These are phyloP conservation scores for Lithodes maja DNA, from an alignment of 2,888 invertebrate genomes.

Conservation along the genomic window DNA sequence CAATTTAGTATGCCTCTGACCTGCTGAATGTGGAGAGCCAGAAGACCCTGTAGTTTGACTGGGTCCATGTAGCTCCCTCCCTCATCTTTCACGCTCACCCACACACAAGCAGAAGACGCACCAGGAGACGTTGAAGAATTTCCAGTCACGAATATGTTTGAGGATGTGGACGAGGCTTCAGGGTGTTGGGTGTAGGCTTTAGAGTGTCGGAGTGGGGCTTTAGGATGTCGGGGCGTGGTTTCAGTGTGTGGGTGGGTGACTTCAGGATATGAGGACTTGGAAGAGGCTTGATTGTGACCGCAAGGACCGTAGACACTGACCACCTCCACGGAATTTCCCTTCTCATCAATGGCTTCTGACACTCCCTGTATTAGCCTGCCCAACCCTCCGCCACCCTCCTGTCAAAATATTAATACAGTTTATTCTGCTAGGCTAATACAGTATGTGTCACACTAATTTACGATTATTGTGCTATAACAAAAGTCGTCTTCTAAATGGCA, in stretches of 20 bases:
- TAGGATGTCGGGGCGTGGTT: background rate
- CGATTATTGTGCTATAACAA: too few species aligned
- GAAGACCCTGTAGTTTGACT: constrained; percentile 36
- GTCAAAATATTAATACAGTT: background rate
- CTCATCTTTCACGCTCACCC: constrained; percentile 39
- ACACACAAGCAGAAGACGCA: constrained; percentile 33
- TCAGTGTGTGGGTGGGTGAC: background rate
- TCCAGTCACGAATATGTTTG: background rate
- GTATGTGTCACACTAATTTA: too few species aligned
- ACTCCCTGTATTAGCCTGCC: constrained; percentile 24
- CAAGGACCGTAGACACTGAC: constrained; percentile 39
- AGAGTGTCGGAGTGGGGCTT: background rate
- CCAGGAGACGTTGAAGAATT: background rate
- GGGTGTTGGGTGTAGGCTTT: background rate
- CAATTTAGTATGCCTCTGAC: background rate
- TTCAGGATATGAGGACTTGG: background rate
- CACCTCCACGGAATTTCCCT: constrained; percentile 16
- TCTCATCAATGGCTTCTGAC: background rate
- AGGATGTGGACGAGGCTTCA: background rate
- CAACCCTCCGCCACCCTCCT: constrained; percentile 47
- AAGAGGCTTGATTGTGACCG: too few species aligned
- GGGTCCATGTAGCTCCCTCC: constrained; percentile 12
- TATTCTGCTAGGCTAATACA: too few species aligned
- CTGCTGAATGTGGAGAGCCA: constrained; percentile 29
- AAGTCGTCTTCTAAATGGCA: too few species aligned